Conservation (phyloP, 2,888 invertebrate species). For the Pseudanteris insignis region DNA sequence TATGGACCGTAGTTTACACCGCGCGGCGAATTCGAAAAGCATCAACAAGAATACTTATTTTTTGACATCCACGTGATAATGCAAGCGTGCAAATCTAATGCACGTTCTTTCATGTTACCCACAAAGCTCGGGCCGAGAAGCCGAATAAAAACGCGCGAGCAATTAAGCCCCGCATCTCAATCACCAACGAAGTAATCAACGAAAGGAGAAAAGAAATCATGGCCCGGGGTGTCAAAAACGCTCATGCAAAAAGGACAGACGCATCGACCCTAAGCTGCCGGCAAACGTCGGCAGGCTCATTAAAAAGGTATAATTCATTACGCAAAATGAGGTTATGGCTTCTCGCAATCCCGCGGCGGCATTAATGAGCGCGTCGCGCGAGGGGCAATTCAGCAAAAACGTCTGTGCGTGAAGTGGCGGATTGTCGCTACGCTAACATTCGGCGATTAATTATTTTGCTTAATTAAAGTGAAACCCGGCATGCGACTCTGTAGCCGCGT, state of each 20-base stretch:
- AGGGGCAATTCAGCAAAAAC: constrained; percentile 32
- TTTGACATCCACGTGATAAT: no score
- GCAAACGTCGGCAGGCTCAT: constrained; percentile 36
- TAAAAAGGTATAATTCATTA: constrained; percentile 43
- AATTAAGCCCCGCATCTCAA: constrained; percentile 6
- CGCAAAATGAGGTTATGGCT: constrained; percentile 37
- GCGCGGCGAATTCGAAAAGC: no score
- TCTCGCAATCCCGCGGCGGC: constrained; percentile 23
- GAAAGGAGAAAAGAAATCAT: not conserved
- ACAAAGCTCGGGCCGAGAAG: no score
- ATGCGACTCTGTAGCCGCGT: constrained; percentile 40
- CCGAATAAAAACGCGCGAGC: not conserved
- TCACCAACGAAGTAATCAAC: not conserved
- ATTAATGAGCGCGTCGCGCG: constrained; percentile 40
- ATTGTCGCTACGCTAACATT: constrained; percentile 43
- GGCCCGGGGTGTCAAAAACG: no score
- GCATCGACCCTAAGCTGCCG: constrained; percentile 13
- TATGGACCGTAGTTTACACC: no score
- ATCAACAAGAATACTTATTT: no score
- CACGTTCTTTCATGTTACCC: no score
- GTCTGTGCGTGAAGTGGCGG: constrained; percentile 43
- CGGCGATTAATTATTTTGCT: constrained; percentile 56
- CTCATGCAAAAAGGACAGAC: not conserved
- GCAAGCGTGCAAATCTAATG: no score
- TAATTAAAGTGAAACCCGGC: constrained; percentile 56